phyloP scores from a whole-genome alignment of 1,140 invertebrate genomes.

The Ptiloglossa arizonensis region DNA sequence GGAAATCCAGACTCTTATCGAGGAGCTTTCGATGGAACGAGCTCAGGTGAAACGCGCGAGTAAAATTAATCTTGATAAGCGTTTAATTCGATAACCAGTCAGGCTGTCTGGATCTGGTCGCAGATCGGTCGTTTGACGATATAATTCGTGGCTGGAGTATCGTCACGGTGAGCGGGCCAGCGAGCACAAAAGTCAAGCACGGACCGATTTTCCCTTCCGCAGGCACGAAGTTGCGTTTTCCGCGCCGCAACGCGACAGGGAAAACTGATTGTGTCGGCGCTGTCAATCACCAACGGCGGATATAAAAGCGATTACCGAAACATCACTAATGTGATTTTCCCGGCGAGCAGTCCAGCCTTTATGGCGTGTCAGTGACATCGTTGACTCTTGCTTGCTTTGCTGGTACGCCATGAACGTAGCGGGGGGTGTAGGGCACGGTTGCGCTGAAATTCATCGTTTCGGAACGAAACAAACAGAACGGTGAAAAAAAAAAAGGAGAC shows the following conservation, averaged over 20 bases:
- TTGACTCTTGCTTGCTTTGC: conserved; percentile 57
- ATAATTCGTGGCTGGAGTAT: not conserved
- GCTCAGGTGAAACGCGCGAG: not conserved
- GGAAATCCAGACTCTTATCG: too few relatives aligned
- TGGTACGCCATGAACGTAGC: too few relatives aligned
- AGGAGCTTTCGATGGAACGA: too few relatives aligned
- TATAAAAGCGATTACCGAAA: conserved; percentile 70
- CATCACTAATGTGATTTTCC: conserved; percentile 70
- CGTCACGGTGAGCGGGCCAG: not conserved
- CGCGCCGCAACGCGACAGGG: conserved; percentile 46
- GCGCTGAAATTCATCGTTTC: conserved; percentile 30
- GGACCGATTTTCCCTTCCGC: not conserved
- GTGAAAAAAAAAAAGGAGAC: not conserved
- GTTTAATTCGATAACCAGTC: not conserved
- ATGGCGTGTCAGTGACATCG: conserved; percentile 47
- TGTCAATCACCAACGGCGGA: conserved; percentile 58
- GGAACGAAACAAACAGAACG: conserved; percentile 2
- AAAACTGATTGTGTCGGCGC: conserved; percentile 63
- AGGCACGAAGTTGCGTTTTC: conserved; percentile 11
- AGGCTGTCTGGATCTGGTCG: not conserved
- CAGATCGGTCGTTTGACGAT: not conserved
- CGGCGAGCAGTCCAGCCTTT: conserved; percentile 52
- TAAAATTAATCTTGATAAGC: not conserved
- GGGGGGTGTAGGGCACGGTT: not conserved
- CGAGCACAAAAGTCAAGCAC: conserved; percentile 11